phyloP scores from a whole-genome alignment of 2,797 vertebrate species.

The Gadopsis bispinosus region DNA sequence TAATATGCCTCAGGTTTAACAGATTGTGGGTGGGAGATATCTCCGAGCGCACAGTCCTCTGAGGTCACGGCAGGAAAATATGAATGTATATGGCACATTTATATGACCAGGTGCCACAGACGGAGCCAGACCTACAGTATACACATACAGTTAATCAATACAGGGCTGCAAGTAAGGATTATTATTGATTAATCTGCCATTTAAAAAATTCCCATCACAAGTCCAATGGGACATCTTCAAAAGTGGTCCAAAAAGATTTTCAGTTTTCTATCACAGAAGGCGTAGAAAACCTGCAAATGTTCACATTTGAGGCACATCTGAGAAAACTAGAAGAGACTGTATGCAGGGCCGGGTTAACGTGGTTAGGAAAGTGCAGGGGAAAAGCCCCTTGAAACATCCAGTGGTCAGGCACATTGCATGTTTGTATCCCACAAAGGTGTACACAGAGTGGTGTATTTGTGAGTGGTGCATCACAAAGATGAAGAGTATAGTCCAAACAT shows the following conservation, averaged over 20 bases:
- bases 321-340: too few relatives aligned
- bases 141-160: neutral
- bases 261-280: neutral
- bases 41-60: constrained; percentile 1
- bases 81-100: neutral
- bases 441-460: too few relatives aligned
- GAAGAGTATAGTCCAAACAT: too few relatives aligned
- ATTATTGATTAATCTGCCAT: neutral
- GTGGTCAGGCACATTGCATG: too few relatives aligned
- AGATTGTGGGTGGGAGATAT: neutral
- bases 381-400: too few relatives aligned
- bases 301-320: neutral
- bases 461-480: too few relatives aligned
- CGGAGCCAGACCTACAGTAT: neutral
- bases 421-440: too few relatives aligned
- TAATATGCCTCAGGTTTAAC: constrained; percentile 19
- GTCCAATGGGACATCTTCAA: neutral
- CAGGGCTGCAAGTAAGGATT: neutral
- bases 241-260: neutral
- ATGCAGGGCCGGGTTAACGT: too few relatives aligned
- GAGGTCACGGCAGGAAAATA: constrained; percentile 17
- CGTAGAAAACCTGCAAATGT: neutral
- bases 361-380: too few relatives aligned
- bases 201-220: neutral
- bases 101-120: neutral